Percentiles rank a stretch among this genome's conserved stretches.
These are phyloP conservation scores for Psilopsiagon aurifrons DNA, from an alignment of 2,113 vertebrate genomes.

Conservation along the genomic window DNA sequence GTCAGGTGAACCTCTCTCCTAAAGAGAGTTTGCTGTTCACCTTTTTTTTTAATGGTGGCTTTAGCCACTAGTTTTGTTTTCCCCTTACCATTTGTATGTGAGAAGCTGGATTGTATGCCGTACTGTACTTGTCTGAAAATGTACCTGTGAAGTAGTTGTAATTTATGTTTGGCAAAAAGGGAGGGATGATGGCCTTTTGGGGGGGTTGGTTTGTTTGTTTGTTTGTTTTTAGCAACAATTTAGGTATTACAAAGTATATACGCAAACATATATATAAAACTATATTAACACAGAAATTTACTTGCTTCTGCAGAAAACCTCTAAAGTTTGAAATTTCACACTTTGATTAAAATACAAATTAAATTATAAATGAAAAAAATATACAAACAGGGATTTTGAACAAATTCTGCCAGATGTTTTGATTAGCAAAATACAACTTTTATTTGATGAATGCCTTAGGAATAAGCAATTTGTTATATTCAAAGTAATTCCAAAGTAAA, in stretches of 20 bases:
- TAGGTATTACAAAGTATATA: constrained; percentile 16
- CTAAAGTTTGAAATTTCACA: background rate
- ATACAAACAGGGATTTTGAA: background rate
- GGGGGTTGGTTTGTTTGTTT: rapidly evolving
- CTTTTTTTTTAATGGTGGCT: constrained; percentile 50
- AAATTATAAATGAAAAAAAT: background rate
- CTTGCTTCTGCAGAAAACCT: background rate
- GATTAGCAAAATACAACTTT: background rate
- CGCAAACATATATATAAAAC: background rate
- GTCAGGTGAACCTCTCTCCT: constrained; percentile 40
- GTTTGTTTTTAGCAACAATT: background rate
- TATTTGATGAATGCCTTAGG: background rate
- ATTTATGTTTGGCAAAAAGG: background rate
- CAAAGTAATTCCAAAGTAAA: background rate
- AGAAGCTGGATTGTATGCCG: constrained; percentile 69
- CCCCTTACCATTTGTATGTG: constrained; percentile 48
- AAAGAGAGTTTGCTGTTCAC: constrained; percentile 46
- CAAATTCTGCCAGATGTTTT: background rate
- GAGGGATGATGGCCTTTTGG: background rate
- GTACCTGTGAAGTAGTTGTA: background rate
- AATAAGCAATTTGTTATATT: background rate
- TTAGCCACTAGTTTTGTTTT: constrained; percentile 67
- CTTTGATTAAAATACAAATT: background rate
- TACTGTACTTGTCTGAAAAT: constrained; percentile 63
- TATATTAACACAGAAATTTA: background rate